Conservation (phyloP, 2,797 vertebrate species). For the Gymnoscopelus braueri region DNA sequence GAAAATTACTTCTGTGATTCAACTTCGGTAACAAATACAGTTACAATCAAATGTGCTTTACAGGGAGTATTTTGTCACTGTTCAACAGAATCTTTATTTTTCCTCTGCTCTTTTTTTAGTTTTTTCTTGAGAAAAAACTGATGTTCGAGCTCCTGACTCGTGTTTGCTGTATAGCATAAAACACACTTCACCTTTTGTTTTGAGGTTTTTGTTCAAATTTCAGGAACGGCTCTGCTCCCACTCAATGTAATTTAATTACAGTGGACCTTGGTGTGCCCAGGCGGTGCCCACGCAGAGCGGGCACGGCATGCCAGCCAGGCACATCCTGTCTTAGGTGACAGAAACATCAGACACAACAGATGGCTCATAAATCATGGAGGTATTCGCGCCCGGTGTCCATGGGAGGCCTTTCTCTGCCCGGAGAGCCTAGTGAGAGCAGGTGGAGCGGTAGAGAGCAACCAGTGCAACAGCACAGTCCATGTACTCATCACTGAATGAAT, state of each 20-base stretch:
- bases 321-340: conserved; percentile 80
- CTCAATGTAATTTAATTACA: conserved; percentile 84
- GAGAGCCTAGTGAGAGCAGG: conserved; percentile 69
- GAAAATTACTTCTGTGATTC: conserved; percentile 8
- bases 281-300: conserved; percentile 68
- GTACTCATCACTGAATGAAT: conserved; percentile 29
- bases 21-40: background rate
- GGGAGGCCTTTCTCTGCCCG: conserved; percentile 70
- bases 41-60: background rate
- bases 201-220: conserved; percentile 36
- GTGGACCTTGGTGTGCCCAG: conserved; percentile 77
- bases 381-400: conserved; percentile 64
- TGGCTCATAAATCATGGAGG: conserved; percentile 86
- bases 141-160: background rate
- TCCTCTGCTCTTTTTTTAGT: background rate
- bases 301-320: conserved; percentile 75
- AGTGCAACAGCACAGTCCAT: conserved; percentile 52
- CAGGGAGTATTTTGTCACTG: no score
- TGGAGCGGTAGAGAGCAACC: conserved; percentile 58
- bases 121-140: background rate
- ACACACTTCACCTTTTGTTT: conserved; percentile 19
- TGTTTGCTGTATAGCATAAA: background rate
- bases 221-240: conserved; percentile 58
- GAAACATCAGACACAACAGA: conserved; percentile 84
- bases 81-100: background rate